phyloP scores from a whole-genome alignment of 2,797 vertebrate genomes.

The Lemur catta region DNA sequence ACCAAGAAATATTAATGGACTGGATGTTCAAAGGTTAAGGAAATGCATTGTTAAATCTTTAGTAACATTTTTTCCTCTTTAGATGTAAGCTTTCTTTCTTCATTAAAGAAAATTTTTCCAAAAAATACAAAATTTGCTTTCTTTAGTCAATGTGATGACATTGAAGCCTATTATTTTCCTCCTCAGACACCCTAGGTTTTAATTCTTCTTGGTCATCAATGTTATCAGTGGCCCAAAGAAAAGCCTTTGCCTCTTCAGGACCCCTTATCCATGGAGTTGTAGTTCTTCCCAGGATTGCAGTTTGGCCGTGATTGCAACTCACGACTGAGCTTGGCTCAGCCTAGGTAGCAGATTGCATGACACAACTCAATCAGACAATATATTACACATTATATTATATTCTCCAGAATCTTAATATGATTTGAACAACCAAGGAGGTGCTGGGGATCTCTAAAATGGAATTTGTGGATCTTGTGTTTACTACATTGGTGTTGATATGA shows the following conservation, averaged over 20 bases:
- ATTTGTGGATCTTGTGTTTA: background rate
- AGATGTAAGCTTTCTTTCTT: background rate
- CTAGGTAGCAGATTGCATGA: background rate
- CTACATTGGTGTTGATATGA: background rate
- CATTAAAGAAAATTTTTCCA: background rate
- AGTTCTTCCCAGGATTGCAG: background rate
- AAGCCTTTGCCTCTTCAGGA: background rate
- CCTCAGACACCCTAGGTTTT: background rate
- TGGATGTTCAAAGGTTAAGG: background rate
- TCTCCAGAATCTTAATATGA: background rate
- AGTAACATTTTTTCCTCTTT: background rate
- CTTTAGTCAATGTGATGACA: background rate
- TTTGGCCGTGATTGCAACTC: background rate
- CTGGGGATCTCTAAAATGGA: background rate
- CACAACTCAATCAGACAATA: background rate
- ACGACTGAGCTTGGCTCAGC: background rate
- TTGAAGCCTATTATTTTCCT: background rate
- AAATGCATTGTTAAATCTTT: background rate
- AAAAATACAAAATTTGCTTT: background rate
- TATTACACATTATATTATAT: background rate
- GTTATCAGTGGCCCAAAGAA: background rate
- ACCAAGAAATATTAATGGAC: conserved; percentile 1
- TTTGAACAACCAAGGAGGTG: background rate
- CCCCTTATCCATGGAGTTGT: background rate
- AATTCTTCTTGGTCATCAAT: background rate